Evolutionary conservation across 2,888 invertebrate genomes (phyloP).

Genomic region (Linnaemya tessellans): DNA sequence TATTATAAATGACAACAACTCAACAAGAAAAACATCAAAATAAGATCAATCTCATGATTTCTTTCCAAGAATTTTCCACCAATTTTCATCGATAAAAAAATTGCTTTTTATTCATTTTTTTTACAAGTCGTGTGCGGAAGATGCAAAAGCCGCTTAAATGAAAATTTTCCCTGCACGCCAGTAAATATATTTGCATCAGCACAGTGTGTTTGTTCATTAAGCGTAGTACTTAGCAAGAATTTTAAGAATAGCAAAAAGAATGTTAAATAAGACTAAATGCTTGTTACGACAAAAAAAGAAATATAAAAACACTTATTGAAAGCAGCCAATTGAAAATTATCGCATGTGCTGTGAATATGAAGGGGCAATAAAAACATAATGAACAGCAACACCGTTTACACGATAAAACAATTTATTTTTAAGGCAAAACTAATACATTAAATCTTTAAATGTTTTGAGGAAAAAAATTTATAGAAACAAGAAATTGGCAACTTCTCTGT

Average conservation of each 20-base stretch:
- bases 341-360: slow-evolving; percentile 20
- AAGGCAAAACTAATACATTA: too few relatives aligned
- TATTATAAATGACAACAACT: slow-evolving; percentile 50
- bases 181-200: too few relatives aligned
- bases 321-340: slow-evolving; percentile 38
- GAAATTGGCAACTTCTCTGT: too few relatives aligned
- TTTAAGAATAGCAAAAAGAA: slow-evolving; percentile 39
- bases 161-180: neutral
- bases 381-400: neutral
- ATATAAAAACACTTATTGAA: slow-evolving; percentile 18
- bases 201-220: neutral
- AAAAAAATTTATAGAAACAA: too few relatives aligned
- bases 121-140: slow-evolving; percentile 21
- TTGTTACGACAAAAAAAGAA: neutral
- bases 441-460: too few relatives aligned
- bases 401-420: too few relatives aligned
- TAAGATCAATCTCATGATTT: slow-evolving; percentile 63
- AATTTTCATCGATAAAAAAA: slow-evolving; percentile 47
- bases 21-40: slow-evolving; percentile 14
- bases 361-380: neutral
- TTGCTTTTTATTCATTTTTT: too few relatives aligned
- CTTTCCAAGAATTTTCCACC: slow-evolving; percentile 52
- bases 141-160: slow-evolving; percentile 62
- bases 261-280: slow-evolving; percentile 56
- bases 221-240: slow-evolving; percentile 36